Base-by-base conservation (phyloP, 2,113 vertebrate species). In the Hucho hucho region DNA sequence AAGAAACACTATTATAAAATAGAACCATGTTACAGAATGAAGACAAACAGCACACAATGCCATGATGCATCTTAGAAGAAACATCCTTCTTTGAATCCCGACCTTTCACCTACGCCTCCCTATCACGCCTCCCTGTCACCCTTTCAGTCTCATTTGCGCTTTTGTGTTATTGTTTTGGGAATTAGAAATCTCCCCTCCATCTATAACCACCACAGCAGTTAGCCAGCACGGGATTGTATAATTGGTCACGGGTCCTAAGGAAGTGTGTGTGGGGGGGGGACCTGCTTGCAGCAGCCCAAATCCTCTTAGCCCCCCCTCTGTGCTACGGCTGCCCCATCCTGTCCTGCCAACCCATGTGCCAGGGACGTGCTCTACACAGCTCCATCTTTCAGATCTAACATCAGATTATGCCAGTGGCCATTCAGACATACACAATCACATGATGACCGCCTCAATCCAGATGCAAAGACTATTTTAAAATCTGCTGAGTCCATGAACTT, bases 361-460 rank as follows among this genome's bases (percentile, higher is more conserved):
- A 26, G 72, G 37, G 82, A 80, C 82, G 80, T 63, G 70, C 66
- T 74, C 72, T 63, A 73, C 76, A 72, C 72, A 65, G 75, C 75
- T 82, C 66, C 80, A 70, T 64, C 61, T 78, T 71, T 68, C 70
- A 69, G 70, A 80, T 67, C 77, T 78, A 78, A 88, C 46, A 69
- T 56, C 77, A 83, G 88, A 88, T 88, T 84, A 88, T 43, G 22
- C 32, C 77, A 74, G 63, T 49, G 63, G 61, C 79, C 26, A 3
- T 25, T n/a, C 61, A 63, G 18, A 63, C 61, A 63, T n/a, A 13
- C 61, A 63, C 61, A 63, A 6, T 24, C 83, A 84, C 86, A 89
- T 90, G 80, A 90, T 84, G 29, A 58, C 29, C 70, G 73, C 1
- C 80, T 88, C 79, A 64, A 64, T 81, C 80, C 86, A 89, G 84